Base-by-base conservation (phyloP, 2,113 vertebrate genomes). In the Percina caprodes region DNA sequence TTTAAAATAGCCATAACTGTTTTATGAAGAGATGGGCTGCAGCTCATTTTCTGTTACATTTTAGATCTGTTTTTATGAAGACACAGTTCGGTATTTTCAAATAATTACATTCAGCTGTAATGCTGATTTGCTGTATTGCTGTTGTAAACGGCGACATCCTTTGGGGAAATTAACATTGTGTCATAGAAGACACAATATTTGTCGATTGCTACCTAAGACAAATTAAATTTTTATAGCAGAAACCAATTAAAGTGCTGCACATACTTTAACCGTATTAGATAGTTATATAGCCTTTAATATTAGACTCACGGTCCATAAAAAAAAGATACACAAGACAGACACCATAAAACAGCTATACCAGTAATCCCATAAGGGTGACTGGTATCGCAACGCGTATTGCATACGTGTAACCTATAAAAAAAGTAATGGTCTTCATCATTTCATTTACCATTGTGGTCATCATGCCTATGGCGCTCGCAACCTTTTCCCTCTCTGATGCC, bases 111-210 rank as follows among this genome's bases (percentile, higher is more conserved):
- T 5, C 0, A 24, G 9, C 49, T 39, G 6, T 56, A 26, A 5
- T 24, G 12, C n/a, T n/a, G n/a, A n/a, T n/a, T n/a, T 55, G 3
- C n/a, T 4, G 5, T 39, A 59, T 12, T 0, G 0, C 39, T 55
- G 0, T 67, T 79, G 72, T 60, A 73, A 85, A 62, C 84, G 81
- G 82, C 67, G 76, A 86, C 58, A 70, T 83, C 67, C 74, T 74
- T 52, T 51, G 75, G 76, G 15, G 15, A 46, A 35, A 62, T 33
- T 7, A 58, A 51, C 30, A 23, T 0, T 24, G 5, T 12, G 1
- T 16, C 0, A 42, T 42, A 42, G 9, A 42, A 10, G 39, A 39
- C 7, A 39, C 21, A 18, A 19, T 35, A 60, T 51, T 7, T 23
- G 4, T 51, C 2, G 5, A 26, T 5, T 23, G 4, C 3, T 54